Conservation (phyloP, 1,140 invertebrate genomes). For the Atopsyche davidsoni region DNA sequence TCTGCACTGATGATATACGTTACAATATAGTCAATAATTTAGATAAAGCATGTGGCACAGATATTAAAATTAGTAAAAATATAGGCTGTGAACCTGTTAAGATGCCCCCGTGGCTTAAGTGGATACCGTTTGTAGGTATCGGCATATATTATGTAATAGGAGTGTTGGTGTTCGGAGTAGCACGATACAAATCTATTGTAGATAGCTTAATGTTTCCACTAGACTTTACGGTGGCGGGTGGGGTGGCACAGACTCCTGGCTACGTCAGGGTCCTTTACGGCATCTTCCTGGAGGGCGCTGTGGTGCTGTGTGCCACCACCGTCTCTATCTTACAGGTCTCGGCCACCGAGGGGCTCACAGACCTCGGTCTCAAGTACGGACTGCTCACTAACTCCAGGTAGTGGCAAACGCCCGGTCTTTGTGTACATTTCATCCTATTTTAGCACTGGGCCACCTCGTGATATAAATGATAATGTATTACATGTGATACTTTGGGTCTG, state of each 20-base stretch:
- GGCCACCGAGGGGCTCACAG: constrained; percentile 33
- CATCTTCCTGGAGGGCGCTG: constrained; percentile 61
- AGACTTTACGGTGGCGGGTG: constrained; percentile 63
- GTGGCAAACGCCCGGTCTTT: too few species aligned
- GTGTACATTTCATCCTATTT: too few species aligned
- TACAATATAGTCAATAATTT: constrained; percentile 24
- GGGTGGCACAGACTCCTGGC: constrained; percentile 54
- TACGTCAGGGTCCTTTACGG: constrained; percentile 58
- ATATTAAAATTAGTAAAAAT: constrained; percentile 27
- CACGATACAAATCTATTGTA: constrained; percentile 46
- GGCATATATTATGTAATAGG: constrained; percentile 54
- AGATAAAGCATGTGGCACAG: constrained; percentile 28
- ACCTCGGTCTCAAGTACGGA: constrained; percentile 23
- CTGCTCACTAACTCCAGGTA: constrained; percentile 28
- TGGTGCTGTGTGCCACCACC: constrained; percentile 53
- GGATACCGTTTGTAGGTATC: constrained; percentile 42
- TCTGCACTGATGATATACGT: constrained; percentile 5
- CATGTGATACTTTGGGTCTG: too few species aligned
- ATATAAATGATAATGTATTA: too few species aligned
- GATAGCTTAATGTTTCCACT: constrained; percentile 60
- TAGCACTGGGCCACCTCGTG: too few species aligned
- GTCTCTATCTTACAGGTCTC: constrained; percentile 54
- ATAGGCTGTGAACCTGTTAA: constrained; percentile 11
- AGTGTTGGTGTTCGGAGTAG: constrained; percentile 54
- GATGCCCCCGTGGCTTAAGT: constrained; percentile 39